Evolutionary conservation across 2,888 invertebrate genomes (phyloP), one percentile per base, ranked within the genome.

Genomic region (Dendrolimus houi): DNA sequence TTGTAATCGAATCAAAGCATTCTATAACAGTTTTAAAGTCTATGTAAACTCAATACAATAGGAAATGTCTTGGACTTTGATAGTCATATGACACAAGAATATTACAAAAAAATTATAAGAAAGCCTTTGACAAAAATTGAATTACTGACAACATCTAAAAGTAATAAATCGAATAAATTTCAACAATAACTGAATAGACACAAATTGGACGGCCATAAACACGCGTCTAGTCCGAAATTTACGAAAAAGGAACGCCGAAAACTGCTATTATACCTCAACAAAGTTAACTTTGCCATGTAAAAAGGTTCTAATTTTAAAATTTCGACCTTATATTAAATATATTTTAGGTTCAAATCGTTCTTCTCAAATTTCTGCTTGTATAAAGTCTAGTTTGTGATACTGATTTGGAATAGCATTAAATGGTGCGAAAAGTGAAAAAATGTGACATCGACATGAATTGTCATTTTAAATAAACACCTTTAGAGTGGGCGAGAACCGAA

Each of bases 401-500:
- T 81, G 79, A 74, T 67, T 69, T 69, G 82, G 83, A 87, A 86
- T 83, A 82, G 78, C 77, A 87, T 87, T 85, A 88, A 90, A 90
- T 89, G 89, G 87, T 83, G 87, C 87, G 87, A 88, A 85, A 82
- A 79, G 73, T 70, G 77, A 77, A 85, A 83, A 86, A 87, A 83
- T 75, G 74, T 84, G 84, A 80, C 85, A 80, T 77, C 80, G 69
- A 76, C 73, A 81, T 84, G 85, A 84, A 87, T 67, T 80, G 70
- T 72, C 83, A 80, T 87, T 87, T 85, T 82, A 87, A 89, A 90
- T 89, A 89, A 90, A 89, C 89, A 90, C 87, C 87, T 88, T 89
- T 88, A 77, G 88, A 89, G 89, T 89, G 86, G 90, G 90, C 90
- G 90, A 87, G 83, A 81, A 82, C 75, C 69, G 81, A 82, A 79